Base-by-base conservation (phyloP, 2,888 invertebrate genomes). In the Limnephilus rhombicus region DNA sequence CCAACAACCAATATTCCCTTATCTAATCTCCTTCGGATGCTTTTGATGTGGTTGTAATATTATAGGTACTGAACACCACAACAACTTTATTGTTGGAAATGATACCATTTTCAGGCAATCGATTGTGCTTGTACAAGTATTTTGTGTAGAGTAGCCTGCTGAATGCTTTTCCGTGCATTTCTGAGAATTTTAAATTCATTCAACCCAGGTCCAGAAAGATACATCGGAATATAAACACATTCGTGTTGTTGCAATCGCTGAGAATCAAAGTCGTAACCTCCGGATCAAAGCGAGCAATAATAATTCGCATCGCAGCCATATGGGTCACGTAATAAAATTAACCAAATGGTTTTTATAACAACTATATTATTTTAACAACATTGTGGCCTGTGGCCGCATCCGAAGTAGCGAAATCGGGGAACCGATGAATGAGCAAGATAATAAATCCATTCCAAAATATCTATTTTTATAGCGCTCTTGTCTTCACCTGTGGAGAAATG, bases 301-400 rank as follows among this genome's bases (percentile, higher is more conserved):
- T 68, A 68, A n/a, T 68, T 68, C 68, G 24, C 68, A 68, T 68
- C 24, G 24, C 68, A 68, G 68, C 68, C 68, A 68, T 68, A 68
- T 68, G 68, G 68, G 68, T 68, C 68, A 68, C 68, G 68, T 68
- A 68, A 68, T 68, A 68, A 68, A 68, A 68, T 68, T 68, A 68
- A 68, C 68, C 68, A 68, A 68, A 68, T 68, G 68, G 68, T 68
- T 68, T 68, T 68, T 68, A 68, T 68, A 68, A 68, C 68, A 68
- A 68, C 24, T 68, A 68, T 68, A 68, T 68, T 68, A 68, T 68
- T 68, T n/a, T 68, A 68, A 68, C 68, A 68, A 68, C 68, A 68
- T 68, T 68, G 68, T 68, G 68, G 68, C 68, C 68, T 68, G 68
- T 24, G 68, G 68, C 68, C 24, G 24, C 24, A 68, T 24, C 24